phyloP scores from a whole-genome alignment of 2,797 vertebrate genomes.

The Limosa lapponica region DNA sequence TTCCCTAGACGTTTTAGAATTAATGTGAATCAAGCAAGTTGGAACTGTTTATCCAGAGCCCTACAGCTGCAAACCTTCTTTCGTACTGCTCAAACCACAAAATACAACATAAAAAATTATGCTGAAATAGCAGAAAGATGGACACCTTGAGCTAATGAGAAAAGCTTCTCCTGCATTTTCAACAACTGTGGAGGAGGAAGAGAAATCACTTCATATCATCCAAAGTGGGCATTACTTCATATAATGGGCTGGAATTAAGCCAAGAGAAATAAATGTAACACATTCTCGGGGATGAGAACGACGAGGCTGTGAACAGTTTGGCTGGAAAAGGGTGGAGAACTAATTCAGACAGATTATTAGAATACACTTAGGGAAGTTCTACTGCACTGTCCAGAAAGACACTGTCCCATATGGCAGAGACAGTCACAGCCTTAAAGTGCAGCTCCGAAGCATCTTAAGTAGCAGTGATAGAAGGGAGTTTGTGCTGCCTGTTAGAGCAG shows the following conservation, averaged over 20 bases:
- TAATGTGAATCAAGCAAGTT: background rate
- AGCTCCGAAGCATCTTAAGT: background rate
- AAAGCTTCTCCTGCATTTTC: background rate
- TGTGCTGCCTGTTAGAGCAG: background rate
- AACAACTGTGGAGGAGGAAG: background rate
- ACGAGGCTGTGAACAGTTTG: background rate
- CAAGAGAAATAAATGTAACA: background rate
- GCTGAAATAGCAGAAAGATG: background rate
- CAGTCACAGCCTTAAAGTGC: background rate
- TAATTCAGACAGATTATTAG: background rate
- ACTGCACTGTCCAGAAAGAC: background rate
- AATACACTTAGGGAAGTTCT: background rate
- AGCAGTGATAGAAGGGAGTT: background rate
- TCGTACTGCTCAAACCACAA: background rate
- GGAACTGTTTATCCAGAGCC: background rate
- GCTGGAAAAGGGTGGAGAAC: background rate
- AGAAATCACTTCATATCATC: background rate
- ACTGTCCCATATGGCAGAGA: accelerated
- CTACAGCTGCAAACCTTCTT: background rate
- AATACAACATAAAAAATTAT: background rate
- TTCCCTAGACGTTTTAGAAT: background rate
- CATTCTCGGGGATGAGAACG: background rate
- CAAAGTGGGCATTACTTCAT: background rate
- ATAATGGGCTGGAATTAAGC: background rate
- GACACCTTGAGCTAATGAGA: background rate